A percentile compares a stretch with the other conserved stretches of the same genome.
These are phyloP conservation scores for Ptiloglossa arizonensis DNA, from an alignment of 1,140 invertebrate genomes.

Conservation along the genomic window DNA sequence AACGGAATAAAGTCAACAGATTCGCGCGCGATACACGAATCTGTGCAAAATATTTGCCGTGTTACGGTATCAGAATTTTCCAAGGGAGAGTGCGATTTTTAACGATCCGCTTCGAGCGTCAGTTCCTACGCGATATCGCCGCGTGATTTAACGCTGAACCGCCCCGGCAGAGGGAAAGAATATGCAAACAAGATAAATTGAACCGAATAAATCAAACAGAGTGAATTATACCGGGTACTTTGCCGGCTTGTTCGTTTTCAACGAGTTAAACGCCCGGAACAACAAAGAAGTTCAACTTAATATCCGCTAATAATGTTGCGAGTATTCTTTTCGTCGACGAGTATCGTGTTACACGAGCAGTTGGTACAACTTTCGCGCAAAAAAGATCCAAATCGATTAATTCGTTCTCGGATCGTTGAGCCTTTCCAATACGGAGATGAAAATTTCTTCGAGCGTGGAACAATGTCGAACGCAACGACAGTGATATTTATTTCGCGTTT, in stretches of 20 bases:
- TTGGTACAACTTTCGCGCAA: background rate
- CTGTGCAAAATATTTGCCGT: background rate
- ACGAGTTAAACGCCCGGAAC: slow-evolving; percentile 37
- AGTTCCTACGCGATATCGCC: slow-evolving; percentile 43
- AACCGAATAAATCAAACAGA: slow-evolving; percentile 59
- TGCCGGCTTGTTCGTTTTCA: slow-evolving; percentile 37
- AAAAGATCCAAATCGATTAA: no score
- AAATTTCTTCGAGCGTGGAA: no score
- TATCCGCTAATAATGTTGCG: slow-evolving; percentile 37
- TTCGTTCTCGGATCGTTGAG: no score
- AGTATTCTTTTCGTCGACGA: slow-evolving; percentile 42
- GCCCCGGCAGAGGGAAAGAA: slow-evolving; percentile 17
- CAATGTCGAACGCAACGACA: no score
- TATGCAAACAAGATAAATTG: slow-evolving; percentile 62
- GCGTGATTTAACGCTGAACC: slow-evolving; percentile 27
- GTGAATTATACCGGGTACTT: slow-evolving; percentile 59
- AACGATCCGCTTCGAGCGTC: slow-evolving; percentile 11
- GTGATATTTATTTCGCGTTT: no score
- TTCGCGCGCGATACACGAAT: background rate
- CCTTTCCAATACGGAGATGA: no score
- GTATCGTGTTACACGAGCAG: background rate
- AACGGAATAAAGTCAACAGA: background rate
- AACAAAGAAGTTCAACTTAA: slow-evolving; percentile 53
- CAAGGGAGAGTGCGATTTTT: background rate
- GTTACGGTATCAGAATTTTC: slow-evolving; percentile 12